Evolutionary conservation across 2,888 invertebrate genomes (phyloP).

Genomic region (Melangyna quadrimaculata): DNA sequence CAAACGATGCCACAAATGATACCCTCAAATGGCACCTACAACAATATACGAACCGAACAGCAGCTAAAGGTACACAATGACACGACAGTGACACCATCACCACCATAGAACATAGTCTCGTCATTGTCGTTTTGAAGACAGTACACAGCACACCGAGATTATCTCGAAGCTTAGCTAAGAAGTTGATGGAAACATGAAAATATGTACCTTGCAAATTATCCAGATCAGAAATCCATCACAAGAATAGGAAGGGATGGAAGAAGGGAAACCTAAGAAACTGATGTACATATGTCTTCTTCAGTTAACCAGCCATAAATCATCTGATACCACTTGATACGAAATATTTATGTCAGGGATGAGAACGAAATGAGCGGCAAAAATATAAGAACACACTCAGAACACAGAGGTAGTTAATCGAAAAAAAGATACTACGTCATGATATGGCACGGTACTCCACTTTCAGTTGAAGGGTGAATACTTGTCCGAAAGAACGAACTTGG

Average conservation of each 20-base stretch:
- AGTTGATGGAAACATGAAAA: slow-evolving; percentile 58
- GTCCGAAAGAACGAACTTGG: slow-evolving; percentile 38
- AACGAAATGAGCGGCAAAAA: slow-evolving; percentile 1
- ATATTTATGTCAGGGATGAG: slow-evolving; percentile 69
- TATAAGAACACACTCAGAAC: slow-evolving; percentile 33
- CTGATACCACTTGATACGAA: slow-evolving; percentile 51
- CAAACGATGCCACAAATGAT: slow-evolving; percentile 64
- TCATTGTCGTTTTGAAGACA: not conserved
- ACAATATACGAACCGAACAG: slow-evolving; percentile 47
- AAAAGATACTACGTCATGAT: not conserved
- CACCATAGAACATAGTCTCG: slow-evolving; percentile 20
- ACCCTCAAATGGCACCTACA: slow-evolving; percentile 64
- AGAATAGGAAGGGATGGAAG: not conserved
- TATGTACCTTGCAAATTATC: slow-evolving; percentile 39
- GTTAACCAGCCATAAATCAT: slow-evolving; percentile 50
- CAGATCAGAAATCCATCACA: slow-evolving; percentile 30
- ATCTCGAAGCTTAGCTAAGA: slow-evolving; percentile 30
- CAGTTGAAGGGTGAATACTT: slow-evolving; percentile 12
- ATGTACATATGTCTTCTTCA: slow-evolving; percentile 31
- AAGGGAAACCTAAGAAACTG: slow-evolving; percentile 9
- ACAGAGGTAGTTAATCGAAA: not conserved
- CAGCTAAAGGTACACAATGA: slow-evolving; percentile 16
- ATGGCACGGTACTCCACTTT: slow-evolving; percentile 35
- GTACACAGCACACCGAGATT: slow-evolving; percentile 24
- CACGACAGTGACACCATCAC: slow-evolving; percentile 30